Evolutionary conservation across 2,797 vertebrate species (phyloP), one percentile per base, ranked within the genome.

Genomic region (Cuculus canorus): DNA sequence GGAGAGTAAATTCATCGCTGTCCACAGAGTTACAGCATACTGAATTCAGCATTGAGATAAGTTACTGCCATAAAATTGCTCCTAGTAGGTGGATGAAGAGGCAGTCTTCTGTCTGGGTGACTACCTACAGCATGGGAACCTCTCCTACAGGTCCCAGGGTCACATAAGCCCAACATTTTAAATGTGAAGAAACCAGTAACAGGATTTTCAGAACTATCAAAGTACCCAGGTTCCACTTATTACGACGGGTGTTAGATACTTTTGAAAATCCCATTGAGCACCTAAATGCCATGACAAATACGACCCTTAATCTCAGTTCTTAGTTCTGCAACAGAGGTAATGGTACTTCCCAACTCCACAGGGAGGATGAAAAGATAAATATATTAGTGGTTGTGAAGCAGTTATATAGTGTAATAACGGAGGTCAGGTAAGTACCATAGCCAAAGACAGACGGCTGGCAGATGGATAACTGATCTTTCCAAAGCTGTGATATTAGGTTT

Each of bases 231-330:
- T 93, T 92, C 66, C 33, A 75, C n/a, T 89, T 63, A 80, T 32
- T 96, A 75, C 48, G 71, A 57, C 0, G 10, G 43, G 69, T 43
- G 48, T 82, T 72, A 84, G 54, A n/a, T 76, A 48, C 57, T 89
- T 92, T 21, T 78, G 83, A 91, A 93, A 94, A 95, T 86, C 90
- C 79, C 94, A 96, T 48, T 93, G 88, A 94, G 92, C 61, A 85
- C 84, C 71, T 95, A 94, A 96, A 93, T 78, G 78, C 88, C 76
- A 63, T 87, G 90, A 93, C 92, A 91, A 95, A 92, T 90, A 71
- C 93, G 88, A 95, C 90, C 90, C 92, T 87, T 92, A 93, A 87
- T 93, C 81, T 95, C 78, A 85, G 83, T 56, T 96, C 92, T 93
- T 86, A 94, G 93, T 71, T 92, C 95, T 88, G 85, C 92, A 90